A percentile compares a stretch with the other conserved stretches of the same genome.
phyloP scores from a whole-genome alignment of 2,888 invertebrate species.

The Mythimna ferrago region DNA sequence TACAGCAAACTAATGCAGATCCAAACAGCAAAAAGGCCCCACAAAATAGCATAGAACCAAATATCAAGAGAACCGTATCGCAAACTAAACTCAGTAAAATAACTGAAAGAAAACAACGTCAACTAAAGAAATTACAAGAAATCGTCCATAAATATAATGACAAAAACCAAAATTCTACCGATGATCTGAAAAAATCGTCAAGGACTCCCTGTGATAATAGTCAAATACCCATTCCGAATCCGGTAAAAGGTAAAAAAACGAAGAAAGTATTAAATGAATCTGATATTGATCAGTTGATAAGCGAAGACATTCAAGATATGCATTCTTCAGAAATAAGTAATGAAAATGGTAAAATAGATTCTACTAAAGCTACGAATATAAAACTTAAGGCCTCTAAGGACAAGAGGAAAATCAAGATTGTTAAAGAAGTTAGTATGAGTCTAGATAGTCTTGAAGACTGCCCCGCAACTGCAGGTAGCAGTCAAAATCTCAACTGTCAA shows the following conservation, averaged over 20 bases:
- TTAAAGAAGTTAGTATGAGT: conserved; percentile 83
- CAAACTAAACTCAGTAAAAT: conserved; percentile 73
- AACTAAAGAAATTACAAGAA: conserved; percentile 84
- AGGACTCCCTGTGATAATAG: conserved; percentile 72
- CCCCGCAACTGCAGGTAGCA: conserved; percentile 51
- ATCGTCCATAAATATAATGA: conserved; percentile 82
- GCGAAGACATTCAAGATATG: conserved; percentile 50
- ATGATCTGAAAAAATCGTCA: conserved; percentile 58
- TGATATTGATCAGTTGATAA: conserved; percentile 46
- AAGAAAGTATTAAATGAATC: conserved; percentile 48
- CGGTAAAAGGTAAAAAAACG: conserved; percentile 57
- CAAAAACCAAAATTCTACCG: conserved; percentile 69
- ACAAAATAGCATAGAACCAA: conserved; percentile 74
- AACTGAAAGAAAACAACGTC: conserved; percentile 78
- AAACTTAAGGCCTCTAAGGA: conserved; percentile 53
- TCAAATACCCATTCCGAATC: conserved; percentile 79
- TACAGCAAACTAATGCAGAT: conserved; percentile 63
- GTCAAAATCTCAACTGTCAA: conserved; percentile 70
- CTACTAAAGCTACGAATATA: conserved; percentile 47
- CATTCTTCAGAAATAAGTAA: conserved; percentile 39
- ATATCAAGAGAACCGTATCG: conserved; percentile 70
- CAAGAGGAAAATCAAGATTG: conserved; percentile 59
- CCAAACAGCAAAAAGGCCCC: conserved; percentile 75
- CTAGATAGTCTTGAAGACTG: conserved; percentile 83
- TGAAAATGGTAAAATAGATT: conserved; percentile 46